Conservation (phyloP, 35 echinoderm and acorn worm genomes). For the Patiria miniata region DNA sequence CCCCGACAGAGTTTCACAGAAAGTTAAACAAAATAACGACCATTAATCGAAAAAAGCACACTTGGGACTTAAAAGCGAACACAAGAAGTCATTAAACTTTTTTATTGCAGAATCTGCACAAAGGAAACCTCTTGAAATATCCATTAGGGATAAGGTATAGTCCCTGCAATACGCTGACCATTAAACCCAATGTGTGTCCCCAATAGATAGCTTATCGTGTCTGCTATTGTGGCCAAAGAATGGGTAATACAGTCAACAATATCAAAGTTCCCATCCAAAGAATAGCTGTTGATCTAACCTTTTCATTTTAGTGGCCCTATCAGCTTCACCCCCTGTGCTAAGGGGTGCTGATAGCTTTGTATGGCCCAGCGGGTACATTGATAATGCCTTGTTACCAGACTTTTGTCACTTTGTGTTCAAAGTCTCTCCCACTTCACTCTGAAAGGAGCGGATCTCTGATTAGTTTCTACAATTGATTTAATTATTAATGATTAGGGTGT, state of each 20-base stretch:
- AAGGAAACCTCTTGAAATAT: constrained; percentile 19
- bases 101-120: neutral
- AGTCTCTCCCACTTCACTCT: constrained; percentile 7
- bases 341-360: neutral
- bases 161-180: neutral
- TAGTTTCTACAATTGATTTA: constrained; percentile 15
- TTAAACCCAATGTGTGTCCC: constrained; percentile 22
- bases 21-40: too few species aligned
- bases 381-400: neutral
- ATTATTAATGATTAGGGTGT: neutral
- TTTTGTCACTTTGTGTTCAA: constrained; percentile 7
- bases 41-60: too few species aligned
- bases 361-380: neutral
- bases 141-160: neutral
- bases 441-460: neutral
- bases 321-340: neutral
- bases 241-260: constrained; percentile 19
- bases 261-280: constrained; percentile 11
- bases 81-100: constrained; percentile 28
- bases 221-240: neutral
- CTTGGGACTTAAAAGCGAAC: too few species aligned
- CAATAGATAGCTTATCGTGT: neutral
- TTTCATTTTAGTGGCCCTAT: neutral
- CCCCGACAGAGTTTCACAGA: too few species aligned
- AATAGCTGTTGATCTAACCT: constrained; percentile 11